Evolutionary conservation across 1,140 invertebrate species (phyloP).

Genomic region (Acromyrmex heyeri): DNA sequence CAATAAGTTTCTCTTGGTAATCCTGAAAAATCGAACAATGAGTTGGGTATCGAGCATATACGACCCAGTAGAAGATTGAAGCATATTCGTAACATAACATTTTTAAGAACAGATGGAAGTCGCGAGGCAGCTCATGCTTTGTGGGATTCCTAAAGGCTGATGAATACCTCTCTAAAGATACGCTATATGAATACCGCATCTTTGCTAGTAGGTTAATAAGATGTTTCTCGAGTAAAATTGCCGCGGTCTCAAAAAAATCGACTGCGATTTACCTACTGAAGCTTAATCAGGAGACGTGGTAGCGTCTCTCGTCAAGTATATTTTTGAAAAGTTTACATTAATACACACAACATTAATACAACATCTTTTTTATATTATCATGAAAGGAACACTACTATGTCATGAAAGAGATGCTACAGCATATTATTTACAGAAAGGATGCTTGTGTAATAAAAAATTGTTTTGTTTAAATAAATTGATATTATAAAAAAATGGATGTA

Average conservation of each 20-base stretch:
- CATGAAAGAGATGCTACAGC: no score
- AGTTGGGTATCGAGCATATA: background rate
- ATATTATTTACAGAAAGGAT: no score
- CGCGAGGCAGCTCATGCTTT: background rate
- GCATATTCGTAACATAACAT: background rate
- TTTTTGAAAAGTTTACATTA: no score
- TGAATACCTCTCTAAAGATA: slow-evolving; percentile 17
- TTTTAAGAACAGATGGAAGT: slow-evolving; percentile 3
- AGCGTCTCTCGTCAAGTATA: no score
- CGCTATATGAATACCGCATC: slow-evolving; percentile 8
- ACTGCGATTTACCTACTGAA: background rate
- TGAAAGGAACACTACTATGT: no score
- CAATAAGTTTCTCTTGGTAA: background rate
- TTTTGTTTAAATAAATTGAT: no score
- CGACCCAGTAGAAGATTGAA: background rate
- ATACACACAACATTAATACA: no score
- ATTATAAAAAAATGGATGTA: no score
- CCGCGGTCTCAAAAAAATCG: background rate
- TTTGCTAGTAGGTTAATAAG: slow-evolving; percentile 20
- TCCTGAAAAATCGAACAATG: background rate
- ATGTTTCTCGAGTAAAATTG: background rate
- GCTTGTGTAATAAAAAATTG: no score
- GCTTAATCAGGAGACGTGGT: background rate
- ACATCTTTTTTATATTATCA: no score
- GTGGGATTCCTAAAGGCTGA: background rate